Evolutionary conservation across 2,888 invertebrate species (phyloP), one percentile per base, ranked within the genome.

Genomic region (Cataglyphis livida): DNA sequence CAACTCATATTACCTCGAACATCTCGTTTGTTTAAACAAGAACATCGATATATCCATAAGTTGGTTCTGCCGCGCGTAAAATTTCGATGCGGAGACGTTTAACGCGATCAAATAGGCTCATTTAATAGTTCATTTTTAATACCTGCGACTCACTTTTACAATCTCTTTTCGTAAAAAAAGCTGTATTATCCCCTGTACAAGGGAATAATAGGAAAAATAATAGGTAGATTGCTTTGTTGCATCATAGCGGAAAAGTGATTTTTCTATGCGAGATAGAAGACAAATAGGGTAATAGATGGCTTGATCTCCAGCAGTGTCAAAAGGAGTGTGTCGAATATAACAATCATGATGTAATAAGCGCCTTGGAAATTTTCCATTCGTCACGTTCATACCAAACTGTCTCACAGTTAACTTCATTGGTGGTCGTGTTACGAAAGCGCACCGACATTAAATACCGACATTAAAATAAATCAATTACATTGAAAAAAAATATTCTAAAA

Each of bases 91-190:
- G 25, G 12, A 3, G 0, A 64, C 12, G 41, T 25, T 12, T 15
- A n/a, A n/a, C 4, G 4, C 15, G 15, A 41, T 12, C 84, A 93
- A 93, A 93, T 92, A 93, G 85, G 81, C 88, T 88, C 84, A 90
- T 92, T 92, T 93, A 93, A 93, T 93, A 92, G 88, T 89, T 91
- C 90, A 92, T 88, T 90, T 73, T 75, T 65, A 81, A 78, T 88
- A 91, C 88, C 89, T 88, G 88, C 85, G 57, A 68, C 78, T 84
- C 66, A 76, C 81, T 81, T 54, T 48, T 21, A n/a, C 51, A 75
- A 9, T 73, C 2, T 73, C 25, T 6, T 38, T 44, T 65, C 28
- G 48, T 57, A 84, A 84, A 83, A 85, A 84, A 65, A 78, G 84
- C 83, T 79, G 83, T 81, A 21, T 21, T 21, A 21, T 21, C 21